Conservation (phyloP, 2,797 vertebrate genomes). For the Streptopelia turtur region DNA sequence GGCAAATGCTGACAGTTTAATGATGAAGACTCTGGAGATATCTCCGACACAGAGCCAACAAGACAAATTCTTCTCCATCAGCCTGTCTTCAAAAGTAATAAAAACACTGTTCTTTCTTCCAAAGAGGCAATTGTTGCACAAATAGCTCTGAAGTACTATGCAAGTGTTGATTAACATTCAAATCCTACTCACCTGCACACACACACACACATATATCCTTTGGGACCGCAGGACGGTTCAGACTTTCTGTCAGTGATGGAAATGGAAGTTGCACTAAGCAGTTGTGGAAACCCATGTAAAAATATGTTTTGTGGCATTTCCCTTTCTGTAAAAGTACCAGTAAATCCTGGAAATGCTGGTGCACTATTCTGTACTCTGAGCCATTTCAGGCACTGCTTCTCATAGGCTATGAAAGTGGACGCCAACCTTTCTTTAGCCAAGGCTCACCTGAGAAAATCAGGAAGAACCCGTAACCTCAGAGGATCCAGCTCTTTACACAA, state of each 20-base stretch:
- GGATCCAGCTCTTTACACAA: not conserved
- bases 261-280: not conserved
- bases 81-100: not conserved
- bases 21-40: not conserved
- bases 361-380: not conserved
- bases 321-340: not conserved
- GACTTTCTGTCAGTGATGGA: not conserved
- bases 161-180: not conserved
- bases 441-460: not conserved
- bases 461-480: not conserved
- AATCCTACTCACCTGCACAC: not conserved
- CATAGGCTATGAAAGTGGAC: rapidly evolving
- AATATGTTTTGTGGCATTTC: not conserved
- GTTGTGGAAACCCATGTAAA: not conserved
- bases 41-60: not conserved
- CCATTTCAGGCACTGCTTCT: not conserved
- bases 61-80: not conserved
- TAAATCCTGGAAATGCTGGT: not conserved
- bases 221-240: not conserved
- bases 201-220: not conserved
- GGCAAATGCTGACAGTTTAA: not conserved
- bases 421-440: not conserved
- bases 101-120: not conserved
- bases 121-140: not conserved
- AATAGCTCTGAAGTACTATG: not conserved